Percentiles rank a stretch among this genome's conserved stretches.
Conservation (phyloP, 92 coral and sea anemone genomes). For the Parazoanthus swiftii region DNA sequence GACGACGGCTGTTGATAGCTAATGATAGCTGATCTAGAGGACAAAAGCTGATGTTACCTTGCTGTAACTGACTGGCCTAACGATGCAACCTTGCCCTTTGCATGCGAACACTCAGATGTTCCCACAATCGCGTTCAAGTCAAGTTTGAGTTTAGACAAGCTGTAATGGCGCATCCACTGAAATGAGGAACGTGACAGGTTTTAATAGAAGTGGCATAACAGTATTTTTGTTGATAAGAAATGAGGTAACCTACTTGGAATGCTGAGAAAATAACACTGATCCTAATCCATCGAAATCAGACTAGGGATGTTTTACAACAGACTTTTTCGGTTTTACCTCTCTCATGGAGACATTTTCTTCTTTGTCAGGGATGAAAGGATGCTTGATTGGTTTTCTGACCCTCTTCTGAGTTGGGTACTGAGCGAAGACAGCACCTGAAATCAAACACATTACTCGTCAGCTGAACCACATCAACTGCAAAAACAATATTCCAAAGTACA, state of each 20-base stretch:
- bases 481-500: too few species aligned
- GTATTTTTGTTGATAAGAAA: too few species aligned
- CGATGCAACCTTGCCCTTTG: slow-evolving; percentile 86
- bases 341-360: slow-evolving; percentile 90
- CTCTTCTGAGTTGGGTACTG: slow-evolving; percentile 81
- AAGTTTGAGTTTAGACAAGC: slow-evolving; percentile 87
- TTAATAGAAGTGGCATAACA: not conserved
- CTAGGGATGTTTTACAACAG: too few species aligned
- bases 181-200: slow-evolving; percentile 1
- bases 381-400: slow-evolving; percentile 72
- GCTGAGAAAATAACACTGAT: not conserved
- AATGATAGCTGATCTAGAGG: not conserved
- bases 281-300: not conserved
- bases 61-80: slow-evolving; percentile 93
- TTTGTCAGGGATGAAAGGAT: slow-evolving; percentile 84
- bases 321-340: slow-evolving; percentile 63
- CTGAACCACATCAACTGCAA: not conserved
- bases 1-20: not conserved
- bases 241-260: not conserved
- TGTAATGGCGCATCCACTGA: slow-evolving; percentile 99
- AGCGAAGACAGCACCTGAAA: slow-evolving; percentile 80
- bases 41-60: slow-evolving; percentile 52
- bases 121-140: slow-evolving; percentile 93
- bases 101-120: slow-evolving; percentile 93
- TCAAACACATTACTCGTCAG: not conserved